A percentile compares a stretch with the other conserved stretches of the same genome.
These are phyloP conservation scores for Drosophila parthenogenetica DNA, from an alignment of 2,888 invertebrate genomes.

Conservation along the genomic window DNA sequence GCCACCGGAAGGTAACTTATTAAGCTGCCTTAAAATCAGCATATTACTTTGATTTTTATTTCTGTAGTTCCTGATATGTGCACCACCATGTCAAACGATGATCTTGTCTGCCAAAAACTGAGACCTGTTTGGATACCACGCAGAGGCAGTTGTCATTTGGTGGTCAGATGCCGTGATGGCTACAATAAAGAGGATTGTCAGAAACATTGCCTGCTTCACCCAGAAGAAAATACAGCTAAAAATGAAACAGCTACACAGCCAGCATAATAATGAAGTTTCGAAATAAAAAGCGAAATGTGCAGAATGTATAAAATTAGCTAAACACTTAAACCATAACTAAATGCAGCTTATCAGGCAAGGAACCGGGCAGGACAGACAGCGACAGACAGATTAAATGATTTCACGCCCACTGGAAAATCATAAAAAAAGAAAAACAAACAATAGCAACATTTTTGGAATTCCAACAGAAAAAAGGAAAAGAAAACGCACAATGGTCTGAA, in stretches of 20 bases:
- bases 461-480: constrained; percentile 15
- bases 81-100: background rate
- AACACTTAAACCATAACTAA: constrained; percentile 48
- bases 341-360: constrained; percentile 50
- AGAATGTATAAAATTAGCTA: constrained; percentile 46
- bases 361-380: constrained; percentile 21
- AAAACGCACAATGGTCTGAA: constrained; percentile 10
- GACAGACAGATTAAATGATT: constrained; percentile 35
- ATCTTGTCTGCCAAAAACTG: background rate
- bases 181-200: background rate
- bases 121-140: background rate
- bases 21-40: background rate
- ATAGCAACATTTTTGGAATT: constrained; percentile 51
- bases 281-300: background rate
- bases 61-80: background rate
- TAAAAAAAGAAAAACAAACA: constrained; percentile 56
- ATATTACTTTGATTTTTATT: too few relatives aligned
- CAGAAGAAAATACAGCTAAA: background rate
- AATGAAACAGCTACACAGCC: background rate
- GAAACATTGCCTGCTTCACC: background rate
- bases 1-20: background rate
- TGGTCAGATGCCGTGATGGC: constrained; percentile 3
- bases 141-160: background rate
- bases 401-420: constrained; percentile 61
- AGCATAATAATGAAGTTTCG: background rate